Base-by-base conservation (phyloP, 2,888 invertebrate species). In the Bembecia ichneumoniformis region DNA sequence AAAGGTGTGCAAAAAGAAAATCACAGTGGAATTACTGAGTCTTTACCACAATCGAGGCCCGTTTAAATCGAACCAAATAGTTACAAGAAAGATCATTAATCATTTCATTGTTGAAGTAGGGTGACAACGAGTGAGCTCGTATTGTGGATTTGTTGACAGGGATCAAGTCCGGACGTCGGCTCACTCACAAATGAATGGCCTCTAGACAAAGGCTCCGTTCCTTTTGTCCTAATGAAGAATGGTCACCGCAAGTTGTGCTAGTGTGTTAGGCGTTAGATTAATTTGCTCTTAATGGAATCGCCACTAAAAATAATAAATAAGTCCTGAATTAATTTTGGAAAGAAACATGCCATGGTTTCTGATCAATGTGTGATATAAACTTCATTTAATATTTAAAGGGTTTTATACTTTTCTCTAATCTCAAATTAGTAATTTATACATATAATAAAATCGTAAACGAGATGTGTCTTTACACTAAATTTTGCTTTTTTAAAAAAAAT, bases 161-260 rank as follows among this genome's bases (percentile, higher is more conserved):
- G 82, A 80, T 82, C 83, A 82, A 71, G 77, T 63, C 71, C 63
- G 60, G 59, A 58, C 70, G 78, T 79, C 78, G 65, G 63, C 68
- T 69, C 71, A 63, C 68, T 68, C 71, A 68, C 73, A 78, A 82
- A 77, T 77, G 80, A 82, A 82, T 78, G 79, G 81, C 57, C 67
- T 66, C 66, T 68, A 81, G 79, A 86, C 86, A 86, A 86, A 81
- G 81, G 84, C 73, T 64, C 63, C 62, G 55, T 66, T 76, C 84
- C 83, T 82, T 28, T 86, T 86, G 86, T 86, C 62, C 72, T 77
- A 82, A 81, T 82, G 84, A 86, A 84, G 86, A 84, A 84, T 86
- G 86, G 86, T 79, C 81, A 82, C 80, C 79, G 74, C 69, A 66
- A 68, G 70, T 66, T 72, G 72, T 72, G 71, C 65, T 74, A 77